Conservation (phyloP, 92 coral and sea anemone species). For the Pocillopora meandrina region DNA sequence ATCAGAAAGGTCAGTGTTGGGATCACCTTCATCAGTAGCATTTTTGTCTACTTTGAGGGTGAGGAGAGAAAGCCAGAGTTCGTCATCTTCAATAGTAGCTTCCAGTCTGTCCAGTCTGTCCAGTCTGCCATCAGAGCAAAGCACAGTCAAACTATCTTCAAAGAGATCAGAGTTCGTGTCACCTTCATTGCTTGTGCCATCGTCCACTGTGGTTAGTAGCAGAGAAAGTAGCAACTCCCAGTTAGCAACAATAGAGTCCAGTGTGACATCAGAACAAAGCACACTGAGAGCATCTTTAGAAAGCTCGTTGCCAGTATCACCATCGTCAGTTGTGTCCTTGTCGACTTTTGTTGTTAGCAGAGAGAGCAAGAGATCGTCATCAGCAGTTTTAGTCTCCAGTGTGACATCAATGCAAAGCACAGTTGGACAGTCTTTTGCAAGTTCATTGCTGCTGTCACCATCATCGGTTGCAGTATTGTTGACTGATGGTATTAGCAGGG, state of each 20-base stretch:
- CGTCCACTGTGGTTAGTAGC: no score
- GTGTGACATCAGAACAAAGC: conserved; percentile 6
- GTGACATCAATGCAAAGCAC: background rate
- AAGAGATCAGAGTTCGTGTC: no score
- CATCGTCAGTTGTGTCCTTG: background rate
- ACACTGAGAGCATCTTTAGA: background rate
- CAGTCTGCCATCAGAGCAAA: no score
- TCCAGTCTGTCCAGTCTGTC: background rate
- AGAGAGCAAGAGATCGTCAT: background rate
- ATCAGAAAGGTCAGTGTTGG: no score
- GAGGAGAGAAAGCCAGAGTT: background rate
- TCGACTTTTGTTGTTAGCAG: background rate
- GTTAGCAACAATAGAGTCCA: background rate
- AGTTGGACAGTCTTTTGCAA: background rate
- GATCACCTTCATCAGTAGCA: no score
- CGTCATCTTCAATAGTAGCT: no score
- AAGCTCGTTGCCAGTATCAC: background rate
- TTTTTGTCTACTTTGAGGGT: no score
- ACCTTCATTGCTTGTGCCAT: no score
- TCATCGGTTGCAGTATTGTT: background rate
- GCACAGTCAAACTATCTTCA: no score
- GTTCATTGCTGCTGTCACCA: background rate
- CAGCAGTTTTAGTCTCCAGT: background rate
- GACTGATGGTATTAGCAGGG: background rate
- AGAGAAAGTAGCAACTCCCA: background rate